Percentiles rank a stretch among this genome's conserved stretches.
Conservation (phyloP, 2,113 vertebrate species). For the Rhombomys opimus region DNA sequence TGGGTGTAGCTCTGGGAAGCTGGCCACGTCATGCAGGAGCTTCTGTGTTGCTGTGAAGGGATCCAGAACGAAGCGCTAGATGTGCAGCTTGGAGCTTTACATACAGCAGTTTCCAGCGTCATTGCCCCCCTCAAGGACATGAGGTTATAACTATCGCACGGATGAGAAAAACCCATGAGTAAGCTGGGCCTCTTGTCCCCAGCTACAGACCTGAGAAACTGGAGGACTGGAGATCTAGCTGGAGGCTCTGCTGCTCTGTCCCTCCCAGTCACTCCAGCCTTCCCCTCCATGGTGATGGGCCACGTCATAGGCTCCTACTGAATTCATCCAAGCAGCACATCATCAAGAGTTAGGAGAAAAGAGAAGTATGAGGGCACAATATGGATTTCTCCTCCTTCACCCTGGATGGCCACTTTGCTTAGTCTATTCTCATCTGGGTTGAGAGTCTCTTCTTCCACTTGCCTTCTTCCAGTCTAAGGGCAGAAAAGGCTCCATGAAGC, state of each 20-base stretch:
- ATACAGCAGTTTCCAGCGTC: neutral
- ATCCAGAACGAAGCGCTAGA: neutral
- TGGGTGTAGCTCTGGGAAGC: neutral
- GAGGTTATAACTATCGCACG: neutral
- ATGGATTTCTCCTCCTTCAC: neutral
- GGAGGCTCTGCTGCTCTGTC: neutral
- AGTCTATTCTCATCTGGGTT: neutral
- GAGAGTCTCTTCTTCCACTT: neutral
- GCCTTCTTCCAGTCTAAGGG: neutral
- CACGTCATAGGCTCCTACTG: neutral
- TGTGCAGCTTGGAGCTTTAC: neutral
- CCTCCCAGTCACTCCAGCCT: neutral
- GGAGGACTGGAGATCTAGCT: neutral
- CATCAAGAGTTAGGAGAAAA: neutral
- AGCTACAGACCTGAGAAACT: neutral
- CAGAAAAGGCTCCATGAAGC: neutral
- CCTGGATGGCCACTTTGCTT: neutral
- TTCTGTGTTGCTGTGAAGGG: neutral
- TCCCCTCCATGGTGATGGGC: neutral
- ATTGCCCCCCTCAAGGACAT: neutral
- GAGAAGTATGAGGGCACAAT: neutral
- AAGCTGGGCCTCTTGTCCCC: neutral
- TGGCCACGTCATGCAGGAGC: neutral
- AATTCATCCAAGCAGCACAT: neutral
- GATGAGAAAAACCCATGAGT: neutral